Conservation (phyloP, 2,888 invertebrate species). For the Odontocerum albicorne region DNA sequence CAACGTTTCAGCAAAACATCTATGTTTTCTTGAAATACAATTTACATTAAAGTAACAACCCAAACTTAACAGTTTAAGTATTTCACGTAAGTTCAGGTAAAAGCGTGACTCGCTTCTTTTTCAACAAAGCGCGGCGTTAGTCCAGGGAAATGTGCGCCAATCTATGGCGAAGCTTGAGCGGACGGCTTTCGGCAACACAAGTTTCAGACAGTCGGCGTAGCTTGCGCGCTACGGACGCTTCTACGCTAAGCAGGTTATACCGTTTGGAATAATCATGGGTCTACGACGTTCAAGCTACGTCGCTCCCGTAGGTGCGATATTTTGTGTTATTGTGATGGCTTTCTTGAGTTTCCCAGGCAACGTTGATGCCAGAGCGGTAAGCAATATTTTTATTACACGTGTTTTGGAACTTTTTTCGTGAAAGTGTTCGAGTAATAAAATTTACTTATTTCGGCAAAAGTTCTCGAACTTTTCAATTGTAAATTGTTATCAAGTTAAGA, state of each 20-base stretch:
- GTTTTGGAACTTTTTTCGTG: slow-evolving; percentile 9
- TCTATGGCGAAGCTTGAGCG: slow-evolving; percentile 4
- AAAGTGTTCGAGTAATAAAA: no score
- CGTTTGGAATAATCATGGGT: slow-evolving; percentile 6
- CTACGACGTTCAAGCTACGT: slow-evolving; percentile 17
- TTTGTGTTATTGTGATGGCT: slow-evolving; percentile 25
- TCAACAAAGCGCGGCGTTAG: no score
- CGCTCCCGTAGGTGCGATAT: slow-evolving; percentile 17
- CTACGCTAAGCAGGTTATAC: slow-evolving; percentile 13
- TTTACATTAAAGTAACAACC: no score
- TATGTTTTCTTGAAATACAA: no score
- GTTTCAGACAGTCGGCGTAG: slow-evolving; percentile 24
- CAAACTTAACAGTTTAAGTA: no score
- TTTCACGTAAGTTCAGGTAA: no score
- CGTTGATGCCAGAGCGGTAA: slow-evolving; percentile 26
- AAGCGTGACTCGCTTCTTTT: no score
- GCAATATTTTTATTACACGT: no score
- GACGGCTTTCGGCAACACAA: no score
- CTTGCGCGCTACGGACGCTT: slow-evolving; percentile 20
- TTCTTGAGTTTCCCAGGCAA: slow-evolving; percentile 6
- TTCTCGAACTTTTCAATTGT: neutral
- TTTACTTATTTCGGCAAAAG: neutral
- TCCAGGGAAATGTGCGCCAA: slow-evolving; percentile 1
- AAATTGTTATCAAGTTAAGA: no score
- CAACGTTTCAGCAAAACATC: no score